Evolutionary conservation across 2,797 vertebrate genomes (phyloP), one percentile per base, ranked within the genome.

Genomic region (Aulostomus chinensis): DNA sequence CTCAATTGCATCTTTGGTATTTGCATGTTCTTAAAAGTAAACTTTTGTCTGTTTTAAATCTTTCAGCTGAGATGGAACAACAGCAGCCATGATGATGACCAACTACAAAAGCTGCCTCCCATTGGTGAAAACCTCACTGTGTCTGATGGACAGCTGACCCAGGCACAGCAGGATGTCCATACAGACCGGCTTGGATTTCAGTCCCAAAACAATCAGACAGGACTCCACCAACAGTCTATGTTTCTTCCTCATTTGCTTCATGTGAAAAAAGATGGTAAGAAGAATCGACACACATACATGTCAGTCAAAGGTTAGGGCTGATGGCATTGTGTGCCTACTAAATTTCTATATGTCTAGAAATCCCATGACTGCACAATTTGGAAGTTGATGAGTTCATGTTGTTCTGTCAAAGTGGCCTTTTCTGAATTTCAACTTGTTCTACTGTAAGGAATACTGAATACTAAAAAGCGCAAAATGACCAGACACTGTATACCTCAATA

Each of bases 201-300:
- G 4, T 3, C 22, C 11, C 15, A 20, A 17, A 48, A 59, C 34
- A 40, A 45, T 41, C n/a, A n/a, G 11, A 54, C 24, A 1, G 7
- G 1, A 33, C 8, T 32, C 28, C 38, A 53, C 10, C 52, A 51
- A 11, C 50, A 33, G 25, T 30, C 39, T 9, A 14, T 66, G 14
- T 3, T 36, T 33, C 58, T 73, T 22, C 70, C 78, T 20, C 39
- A 43, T 26, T 33, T 77, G 37, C 24, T 58, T 43, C 70, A 61
- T 20, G 43, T 16, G 9, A 45, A 13, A 14, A 17, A 5, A 4
- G 15, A 68, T 0, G 62, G 78, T 81, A 52, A 66, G 18, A 36
- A 41, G 18, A 7, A 24, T 9, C 26, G n/a, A 15, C n/a, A 22
- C 10, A 25, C 4, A 48, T 11, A 17, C 25, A 1, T 26, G 7